Evolutionary conservation across 30 jellyfish, hydroid and myxozoan genomes (phyloP), one percentile per base, ranked within the genome.

Genomic region (Aurelia sp.): DNA sequence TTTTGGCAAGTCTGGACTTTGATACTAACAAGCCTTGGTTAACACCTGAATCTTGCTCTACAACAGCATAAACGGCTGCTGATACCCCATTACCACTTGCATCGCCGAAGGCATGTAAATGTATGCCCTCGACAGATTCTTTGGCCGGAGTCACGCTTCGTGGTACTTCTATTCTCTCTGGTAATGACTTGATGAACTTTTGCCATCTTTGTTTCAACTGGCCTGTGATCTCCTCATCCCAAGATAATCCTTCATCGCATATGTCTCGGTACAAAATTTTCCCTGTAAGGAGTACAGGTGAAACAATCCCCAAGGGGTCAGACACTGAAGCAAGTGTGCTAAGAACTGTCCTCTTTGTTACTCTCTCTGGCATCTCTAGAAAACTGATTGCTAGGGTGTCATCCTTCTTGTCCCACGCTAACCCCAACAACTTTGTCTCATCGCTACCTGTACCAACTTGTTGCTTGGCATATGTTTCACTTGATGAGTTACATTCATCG

Each of bases 391-490:
- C 68, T 9, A 67, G 9, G 22, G 67, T 61, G 52, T 81, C 91
- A 13, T 44, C 67, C 55, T 13, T 58, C 70, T 89, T 89, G 85
- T 89, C 75, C 97, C 97, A 80, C 8, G 22, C 63, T 3, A 89
- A 55, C 58, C 97, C 90, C 64, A 89, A 69, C 58, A 80, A 24
- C 69, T 66, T 67, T 19, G 94, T 79, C 38, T 88, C 93, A 20
- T 50, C 63, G 13, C 51, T 31, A 41, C 20, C 68, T 13, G 55
- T 50, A 8, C 90, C 84, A 21, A 89, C 22, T 12, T 80, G 95
- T 55, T 72, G 66, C 61, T 72, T 81, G 21, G 94, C 97, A 73
- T 13, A 69, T 12, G 85, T 63, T 35, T 50, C 63, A 78, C 50
- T 4, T 78, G 65, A 67, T 1, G 71, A 13, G 5, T 48, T 33